Evolutionary conservation across 2,888 invertebrate genomes (phyloP), one percentile per base, ranked within the genome.

Genomic region (Apomyelois bistriatella): DNA sequence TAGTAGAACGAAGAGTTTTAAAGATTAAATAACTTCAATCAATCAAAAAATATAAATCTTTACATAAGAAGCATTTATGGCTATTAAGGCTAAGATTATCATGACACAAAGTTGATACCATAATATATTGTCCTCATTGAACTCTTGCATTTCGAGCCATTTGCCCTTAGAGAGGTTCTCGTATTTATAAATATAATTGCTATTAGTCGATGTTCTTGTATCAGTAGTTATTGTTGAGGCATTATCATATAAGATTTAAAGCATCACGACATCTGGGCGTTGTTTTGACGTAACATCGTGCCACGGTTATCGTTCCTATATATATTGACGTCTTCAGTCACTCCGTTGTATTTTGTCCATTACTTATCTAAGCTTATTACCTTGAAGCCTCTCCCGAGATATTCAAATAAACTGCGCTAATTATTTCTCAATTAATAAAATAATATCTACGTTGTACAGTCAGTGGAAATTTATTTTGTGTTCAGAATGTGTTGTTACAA

Each of bases 271-370:
- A 80, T 79, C 85, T 78, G 88, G 87, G 85, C 87, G 87, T 85
- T 85, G 72, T 84, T 87, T 83, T 90, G 90, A 90, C 90, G 90
- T 89, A 87, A 85, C 72, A 80, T 83, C 82, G 80, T 75, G 72
- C 70, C 82, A 82, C 70, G 76, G 88, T 82, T 90, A 89, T 73
- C 81, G 80, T 75, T 70, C 83, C 77, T 82, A 89, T 90, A 89
- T 84, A 90, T 87, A 88, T 76, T 80, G 85, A 82, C 79, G 83
- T 76, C 78, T 82, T 75, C 70, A 68, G 70, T 73, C 69, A 67
- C 74, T 73, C 61, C 76, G 70, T 77, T 74, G 82, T 88, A 89
- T 89, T 88, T 82, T 77, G 82, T 86, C 76, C 84, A 78, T 69
- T 68, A 74, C 85, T 85, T 88, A 89, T 87, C 88, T 83, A 82